Evolutionary conservation across 2,113 vertebrate species (phyloP), one percentile per base, ranked within the genome.

Genomic region (Carlito syrichta): DNA sequence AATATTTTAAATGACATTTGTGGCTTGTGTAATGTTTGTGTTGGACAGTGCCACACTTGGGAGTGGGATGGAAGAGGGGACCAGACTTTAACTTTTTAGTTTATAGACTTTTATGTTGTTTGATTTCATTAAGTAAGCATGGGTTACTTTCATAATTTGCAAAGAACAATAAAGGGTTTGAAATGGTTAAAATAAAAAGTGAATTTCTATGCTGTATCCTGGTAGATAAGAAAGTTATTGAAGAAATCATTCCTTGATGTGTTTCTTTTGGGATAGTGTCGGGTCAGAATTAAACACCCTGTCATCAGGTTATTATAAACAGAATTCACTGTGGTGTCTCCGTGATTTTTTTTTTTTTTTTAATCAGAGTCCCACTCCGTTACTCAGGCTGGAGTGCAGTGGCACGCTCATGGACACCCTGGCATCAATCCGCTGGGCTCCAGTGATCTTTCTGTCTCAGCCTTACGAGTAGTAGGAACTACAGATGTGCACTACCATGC

Each of bases 271-370:
- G 40, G 22, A 62, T 48, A 56, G 40, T 38, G 27, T 91, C 38
- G 68, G n/a, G 4, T 79, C 86, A 87, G 25, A 96, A 97, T 85
- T 60, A 89, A 74, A 86, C 58, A 22, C 76, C 71, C 84, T 71
- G 76, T 87, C 14, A 63, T 87, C 32, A 74, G 45, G 19, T 92
- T 76, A 76, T 87, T 83, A 79, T 48, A 84, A 88, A 35, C 62
- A 16, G 52, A 87, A 50, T 32, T 73, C 71, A 66, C 35, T 6
- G 0, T 8, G 25, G 50, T 58, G 27, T 93, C 96, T 74, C 56
- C n/a, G 23, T 89, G 95, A 95, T n/a, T n/a, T n/a, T n/a, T n/a
- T n/a, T n/a, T n/a, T n/a, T n/a, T n/a, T n/a, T n/a, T n/a, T n/a
- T n/a, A n/a, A n/a, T n/a, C n/a, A n/a, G n/a, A n/a, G n/a, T n/a